phyloP scores from a whole-genome alignment of 2,888 invertebrate species.

The Iphiclides podalirius region DNA sequence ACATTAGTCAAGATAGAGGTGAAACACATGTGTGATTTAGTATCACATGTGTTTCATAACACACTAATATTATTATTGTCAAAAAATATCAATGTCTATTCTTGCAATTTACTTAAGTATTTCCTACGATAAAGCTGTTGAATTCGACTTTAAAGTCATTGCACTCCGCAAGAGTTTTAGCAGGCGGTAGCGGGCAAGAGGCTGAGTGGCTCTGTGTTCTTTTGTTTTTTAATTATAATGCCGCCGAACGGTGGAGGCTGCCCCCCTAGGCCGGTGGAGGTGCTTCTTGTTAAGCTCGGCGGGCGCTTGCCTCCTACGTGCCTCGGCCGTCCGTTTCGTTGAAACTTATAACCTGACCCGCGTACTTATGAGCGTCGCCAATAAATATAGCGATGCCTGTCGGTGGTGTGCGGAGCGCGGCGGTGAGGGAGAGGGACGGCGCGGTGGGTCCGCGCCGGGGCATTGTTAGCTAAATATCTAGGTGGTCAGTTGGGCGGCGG shows the following conservation, averaged over 20 bases:
- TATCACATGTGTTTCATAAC: no score
- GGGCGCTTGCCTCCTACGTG: conserved; percentile 74
- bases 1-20: no score
- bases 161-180: conserved; percentile 69
- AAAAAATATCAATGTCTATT: no score
- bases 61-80: no score
- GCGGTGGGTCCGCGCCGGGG: conserved; percentile 56
- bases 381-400: conserved; percentile 80
- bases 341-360: conserved; percentile 80
- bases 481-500: conserved; percentile 61
- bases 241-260: conserved; percentile 48
- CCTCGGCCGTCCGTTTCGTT: conserved; percentile 76
- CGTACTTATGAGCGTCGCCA: conserved; percentile 80
- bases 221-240: conserved; percentile 80
- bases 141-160: conserved; percentile 46
- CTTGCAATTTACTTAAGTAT: no score
- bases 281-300: conserved; percentile 68
- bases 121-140: not conserved
- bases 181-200: conserved; percentile 60
- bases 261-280: conserved; percentile 67
- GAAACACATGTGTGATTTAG: no score
- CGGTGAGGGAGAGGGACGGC: conserved; percentile 58
- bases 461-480: conserved; percentile 80
- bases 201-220: conserved; percentile 76
- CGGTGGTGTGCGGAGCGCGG: conserved; percentile 40